phyloP scores from a whole-genome alignment of 2,113 vertebrate genomes.

The Sorex fumeus region DNA sequence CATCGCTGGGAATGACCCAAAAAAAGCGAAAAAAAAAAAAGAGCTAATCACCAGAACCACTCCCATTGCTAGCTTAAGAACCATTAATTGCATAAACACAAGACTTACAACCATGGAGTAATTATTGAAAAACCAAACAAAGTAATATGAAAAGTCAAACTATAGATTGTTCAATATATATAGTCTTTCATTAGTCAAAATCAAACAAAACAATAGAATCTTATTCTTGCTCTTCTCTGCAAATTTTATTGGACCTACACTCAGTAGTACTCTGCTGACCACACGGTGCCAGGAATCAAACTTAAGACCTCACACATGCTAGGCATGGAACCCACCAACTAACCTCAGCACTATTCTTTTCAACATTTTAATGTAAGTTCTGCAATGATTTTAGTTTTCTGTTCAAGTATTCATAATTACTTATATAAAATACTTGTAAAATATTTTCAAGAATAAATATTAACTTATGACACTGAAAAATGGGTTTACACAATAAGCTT shows the following conservation, averaged over 20 bases:
- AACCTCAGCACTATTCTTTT: too few relatives aligned
- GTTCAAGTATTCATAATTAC: conserved; percentile 30
- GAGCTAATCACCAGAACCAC: neutral
- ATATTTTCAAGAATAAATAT: neutral
- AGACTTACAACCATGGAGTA: neutral
- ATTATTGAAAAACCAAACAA: neutral
- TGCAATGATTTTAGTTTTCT: conserved; percentile 28
- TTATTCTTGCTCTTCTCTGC: neutral
- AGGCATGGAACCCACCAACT: too few relatives aligned
- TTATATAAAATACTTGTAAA: neutral
- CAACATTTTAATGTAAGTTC: neutral
- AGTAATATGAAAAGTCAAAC: neutral
- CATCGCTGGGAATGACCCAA: too few relatives aligned
- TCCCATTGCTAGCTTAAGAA: neutral
- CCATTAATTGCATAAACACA: neutral
- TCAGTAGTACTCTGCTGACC: too few relatives aligned
- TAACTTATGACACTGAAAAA: neutral
- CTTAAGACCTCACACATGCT: too few relatives aligned
- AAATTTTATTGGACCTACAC: too few relatives aligned
- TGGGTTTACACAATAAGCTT: neutral
- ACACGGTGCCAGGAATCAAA: too few relatives aligned
- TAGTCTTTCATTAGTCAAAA: conserved; percentile 12
- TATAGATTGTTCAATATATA: neutral
- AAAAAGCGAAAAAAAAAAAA: too few relatives aligned
- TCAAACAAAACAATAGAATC: neutral